Percentiles rank a stretch among this genome's conserved stretches.
phyloP scores from a whole-genome alignment of 1,140 invertebrate species.

The Nymphalis io region DNA sequence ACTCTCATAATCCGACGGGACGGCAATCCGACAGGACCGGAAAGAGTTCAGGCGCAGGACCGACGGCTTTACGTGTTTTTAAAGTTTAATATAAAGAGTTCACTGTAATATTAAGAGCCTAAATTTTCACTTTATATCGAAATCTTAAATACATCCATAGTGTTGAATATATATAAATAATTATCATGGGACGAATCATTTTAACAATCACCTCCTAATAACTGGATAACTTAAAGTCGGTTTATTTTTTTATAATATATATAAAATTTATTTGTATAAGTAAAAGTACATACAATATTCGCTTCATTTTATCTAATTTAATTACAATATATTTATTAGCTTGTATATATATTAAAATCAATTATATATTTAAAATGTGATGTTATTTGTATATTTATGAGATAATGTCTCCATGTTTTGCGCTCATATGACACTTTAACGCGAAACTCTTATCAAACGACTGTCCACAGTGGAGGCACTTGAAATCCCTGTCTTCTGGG shows the following conservation, averaged over 20 bases:
- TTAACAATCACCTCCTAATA: neutral
- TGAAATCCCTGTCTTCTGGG: conserved; percentile 69
- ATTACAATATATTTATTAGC: neutral
- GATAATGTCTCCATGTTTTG: conserved; percentile 42
- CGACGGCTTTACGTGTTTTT: too few species aligned
- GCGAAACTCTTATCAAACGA: conserved; percentile 56
- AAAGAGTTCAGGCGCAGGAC: too few species aligned
- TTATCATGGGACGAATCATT: neutral
- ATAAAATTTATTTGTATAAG: conserved; percentile 1
- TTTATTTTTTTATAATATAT: conserved; percentile 5
- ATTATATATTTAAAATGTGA: neutral
- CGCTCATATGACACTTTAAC: conserved; percentile 45
- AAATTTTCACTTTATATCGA: too few species aligned
- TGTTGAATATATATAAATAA: too few species aligned
- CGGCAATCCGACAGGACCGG: too few species aligned
- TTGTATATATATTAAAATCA: neutral
- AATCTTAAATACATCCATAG: too few species aligned
- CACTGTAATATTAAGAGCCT: too few species aligned
- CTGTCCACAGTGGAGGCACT: conserved; percentile 68
- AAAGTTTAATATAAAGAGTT: too few species aligned
- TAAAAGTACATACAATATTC: neutral
- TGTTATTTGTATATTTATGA: neutral
- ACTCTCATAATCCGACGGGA: too few species aligned
- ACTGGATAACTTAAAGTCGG: neutral
- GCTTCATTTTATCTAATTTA: neutral